These are phyloP conservation scores for Palythoa grandis DNA, from an alignment of 92 coral and sea anemone genomes.

Conservation along the genomic window DNA sequence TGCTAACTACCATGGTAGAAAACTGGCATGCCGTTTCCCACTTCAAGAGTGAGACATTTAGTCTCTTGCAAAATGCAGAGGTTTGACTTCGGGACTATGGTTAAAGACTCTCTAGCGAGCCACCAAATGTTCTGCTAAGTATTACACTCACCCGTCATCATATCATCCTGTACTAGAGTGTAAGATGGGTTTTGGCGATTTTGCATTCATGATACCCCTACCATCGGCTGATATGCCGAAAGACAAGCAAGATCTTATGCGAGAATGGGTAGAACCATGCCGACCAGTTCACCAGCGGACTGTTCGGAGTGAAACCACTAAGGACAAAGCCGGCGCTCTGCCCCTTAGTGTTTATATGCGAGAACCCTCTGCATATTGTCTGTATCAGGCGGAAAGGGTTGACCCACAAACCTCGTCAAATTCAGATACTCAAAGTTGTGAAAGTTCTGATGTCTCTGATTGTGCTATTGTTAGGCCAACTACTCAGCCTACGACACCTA, in stretches of 20 bases:
- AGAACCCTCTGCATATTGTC: constrained; percentile 2
- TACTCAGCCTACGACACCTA: not conserved
- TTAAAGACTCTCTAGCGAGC: constrained; percentile 35
- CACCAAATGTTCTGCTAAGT: constrained; percentile 40
- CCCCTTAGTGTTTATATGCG: constrained; percentile 11
- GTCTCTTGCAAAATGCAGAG: no score
- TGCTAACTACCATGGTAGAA: no score
- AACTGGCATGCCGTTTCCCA: no score
- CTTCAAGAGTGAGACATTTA: no score
- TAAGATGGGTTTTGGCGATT: constrained; percentile 15
- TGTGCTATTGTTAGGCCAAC: not conserved
- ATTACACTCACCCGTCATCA: constrained; percentile 39
- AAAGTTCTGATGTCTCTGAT: no score
- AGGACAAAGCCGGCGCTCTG: constrained; percentile 5
- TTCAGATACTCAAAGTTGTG: no score
- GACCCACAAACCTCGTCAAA: no score
- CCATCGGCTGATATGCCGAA: constrained; percentile 8
- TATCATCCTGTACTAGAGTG: constrained; percentile 45
- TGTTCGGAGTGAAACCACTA: constrained; percentile 14
- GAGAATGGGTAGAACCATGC: constrained; percentile 26
- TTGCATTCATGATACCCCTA: constrained; percentile 26
- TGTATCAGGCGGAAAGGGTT: no score
- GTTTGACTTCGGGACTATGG: not conserved
- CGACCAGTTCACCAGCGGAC: constrained; percentile 36
- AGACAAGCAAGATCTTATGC: not conserved